Percentiles rank a stretch among this genome's conserved stretches.
Evolutionary conservation across 1,140 invertebrate species (phyloP).

Genomic region (Drosophila murphyi): DNA sequence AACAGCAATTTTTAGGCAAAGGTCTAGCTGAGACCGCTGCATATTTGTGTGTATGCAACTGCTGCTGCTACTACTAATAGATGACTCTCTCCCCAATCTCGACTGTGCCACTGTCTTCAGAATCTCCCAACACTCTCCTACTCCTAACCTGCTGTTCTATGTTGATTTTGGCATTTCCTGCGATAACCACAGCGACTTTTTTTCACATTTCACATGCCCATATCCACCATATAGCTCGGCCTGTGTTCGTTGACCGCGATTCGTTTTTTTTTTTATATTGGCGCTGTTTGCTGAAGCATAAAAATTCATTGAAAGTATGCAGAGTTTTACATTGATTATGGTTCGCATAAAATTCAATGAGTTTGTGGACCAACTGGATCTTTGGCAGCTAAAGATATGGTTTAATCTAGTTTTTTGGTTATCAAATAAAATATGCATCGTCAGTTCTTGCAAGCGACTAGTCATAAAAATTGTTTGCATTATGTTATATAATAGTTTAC

Average conservation of each 20-base stretch:
- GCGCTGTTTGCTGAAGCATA: slow-evolving; percentile 34
- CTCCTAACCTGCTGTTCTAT: slow-evolving; percentile 9
- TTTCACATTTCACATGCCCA: slow-evolving; percentile 13
- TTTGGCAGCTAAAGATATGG: slow-evolving; percentile 35
- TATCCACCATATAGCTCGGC: slow-evolving; percentile 34
- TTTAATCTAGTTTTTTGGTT: slow-evolving; percentile 19
- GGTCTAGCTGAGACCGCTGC: slow-evolving; percentile 51
- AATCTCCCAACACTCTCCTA: slow-evolving; percentile 3
- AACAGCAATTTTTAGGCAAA: slow-evolving; percentile 77
- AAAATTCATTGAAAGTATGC: slow-evolving; percentile 66
- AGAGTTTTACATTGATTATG: slow-evolving; percentile 67
- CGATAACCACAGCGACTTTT: slow-evolving; percentile 51
- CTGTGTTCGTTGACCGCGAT: slow-evolving; percentile 76
- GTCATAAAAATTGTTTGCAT: neutral
- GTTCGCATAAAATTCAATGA: slow-evolving; percentile 69
- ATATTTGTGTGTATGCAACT: slow-evolving; percentile 1
- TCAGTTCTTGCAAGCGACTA: neutral
- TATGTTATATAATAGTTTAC: neutral
- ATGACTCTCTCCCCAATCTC: slow-evolving; percentile 16
- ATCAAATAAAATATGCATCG: neutral
- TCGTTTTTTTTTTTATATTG: slow-evolving; percentile 23
- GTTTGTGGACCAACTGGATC: slow-evolving; percentile 55
- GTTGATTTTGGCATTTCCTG: slow-evolving; percentile 45
- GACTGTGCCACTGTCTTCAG: slow-evolving; percentile 15
- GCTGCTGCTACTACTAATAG: slow-evolving; percentile 6